Percentiles rank a stretch among this genome's conserved stretches.
phyloP scores from a whole-genome alignment of 2,113 vertebrate genomes.

The Tylochromis polylepis region DNA sequence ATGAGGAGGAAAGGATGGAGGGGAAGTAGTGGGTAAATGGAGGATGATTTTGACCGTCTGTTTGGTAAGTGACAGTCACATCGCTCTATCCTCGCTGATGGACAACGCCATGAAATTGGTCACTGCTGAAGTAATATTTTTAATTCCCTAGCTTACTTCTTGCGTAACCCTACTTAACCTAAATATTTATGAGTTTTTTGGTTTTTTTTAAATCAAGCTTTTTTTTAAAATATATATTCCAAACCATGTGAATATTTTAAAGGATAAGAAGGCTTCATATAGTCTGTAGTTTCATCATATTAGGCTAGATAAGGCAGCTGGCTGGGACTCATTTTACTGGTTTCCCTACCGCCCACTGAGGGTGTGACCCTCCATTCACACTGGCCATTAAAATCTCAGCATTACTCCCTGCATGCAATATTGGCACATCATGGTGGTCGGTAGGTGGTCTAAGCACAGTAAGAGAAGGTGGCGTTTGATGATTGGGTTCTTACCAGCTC shows the following conservation, averaged over 20 bases:
- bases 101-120: neutral
- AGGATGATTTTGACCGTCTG: neutral
- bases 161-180: conserved; percentile 14
- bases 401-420: conserved; percentile 47
- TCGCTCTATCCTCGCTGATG: conserved; percentile 1
- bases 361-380: conserved; percentile 58
- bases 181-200: neutral
- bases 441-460: conserved; percentile 50
- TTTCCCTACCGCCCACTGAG: conserved; percentile 53
- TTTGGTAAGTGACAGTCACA: neutral
- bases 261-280: neutral
- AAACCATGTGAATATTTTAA: neutral
- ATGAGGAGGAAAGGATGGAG: neutral
- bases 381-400: conserved; percentile 63
- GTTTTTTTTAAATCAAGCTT: neutral
- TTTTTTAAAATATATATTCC: neutral
- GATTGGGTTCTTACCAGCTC: conserved; percentile 43
- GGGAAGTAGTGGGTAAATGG: neutral
- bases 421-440: conserved; percentile 31
- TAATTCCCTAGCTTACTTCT: neutral
- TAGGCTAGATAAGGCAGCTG: conserved; percentile 22
- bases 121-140: neutral
- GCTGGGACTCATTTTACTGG: conserved; percentile 45
- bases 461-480: conserved; percentile 23
- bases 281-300: conserved; percentile 6